Base-by-base conservation (phyloP, 2,113 vertebrate species). In the Pteronura brasiliensis region DNA sequence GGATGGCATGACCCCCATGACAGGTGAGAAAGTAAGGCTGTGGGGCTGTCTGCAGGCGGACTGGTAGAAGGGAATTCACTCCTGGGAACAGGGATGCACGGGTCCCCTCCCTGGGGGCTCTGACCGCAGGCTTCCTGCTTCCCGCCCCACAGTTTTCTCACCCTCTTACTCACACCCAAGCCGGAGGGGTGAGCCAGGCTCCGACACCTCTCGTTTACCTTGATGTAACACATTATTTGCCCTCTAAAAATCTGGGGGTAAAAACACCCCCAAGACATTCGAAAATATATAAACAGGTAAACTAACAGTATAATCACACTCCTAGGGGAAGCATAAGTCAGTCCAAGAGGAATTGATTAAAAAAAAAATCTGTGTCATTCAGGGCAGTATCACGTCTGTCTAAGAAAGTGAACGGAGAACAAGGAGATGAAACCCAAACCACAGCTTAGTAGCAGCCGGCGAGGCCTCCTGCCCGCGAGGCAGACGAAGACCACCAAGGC, bases 1-100 rank as follows among this genome's bases (percentile, higher is more conserved):
- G 65, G 79, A 27, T 0, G 31, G 49, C 3, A 8, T 0, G 0
- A 67, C 1, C 23, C 49, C 52, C 0, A 23, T 15, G 0, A n/a
- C 14, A 25, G 11, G 2, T 1, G 57, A 29, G 85, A 12, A 25
- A 39, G 17, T 10, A 36, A 72, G 69, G 65, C 31, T 18, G 0
- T 5, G 14, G n/a, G 10, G 42, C 23, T n/a, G 4, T 39, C 2
- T 29, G 61, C 18, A 27, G 25, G 1, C n/a, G 65, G 39, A 36
- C 18, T 1, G 12, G 55, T 44, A 92, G 36, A 14, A 65, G 7
- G 15, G 7, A 4, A 42, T n/a, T 71, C 47, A 31, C 0, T 14
- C 31, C 15, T 6, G 13, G 18, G 20, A 77, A 21, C 7, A 1
- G 23, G 36, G 18, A 65, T 25, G 42, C 59, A 31, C 0, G 1